These are phyloP conservation scores for Lineus longissimus DNA, from an alignment of 1,140 invertebrate genomes.

Conservation along the genomic window DNA sequence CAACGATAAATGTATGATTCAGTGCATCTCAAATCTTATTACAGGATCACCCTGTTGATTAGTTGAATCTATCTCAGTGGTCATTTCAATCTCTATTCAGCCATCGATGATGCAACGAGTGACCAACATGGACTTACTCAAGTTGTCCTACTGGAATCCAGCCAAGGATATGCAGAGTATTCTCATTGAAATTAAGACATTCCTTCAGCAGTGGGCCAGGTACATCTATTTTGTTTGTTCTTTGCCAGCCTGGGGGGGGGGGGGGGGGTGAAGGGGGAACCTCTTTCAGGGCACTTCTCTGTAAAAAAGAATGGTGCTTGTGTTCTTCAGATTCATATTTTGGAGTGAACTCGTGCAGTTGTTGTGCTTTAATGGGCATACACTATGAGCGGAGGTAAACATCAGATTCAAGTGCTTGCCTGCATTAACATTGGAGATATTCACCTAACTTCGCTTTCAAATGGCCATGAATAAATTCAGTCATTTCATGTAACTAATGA, in stretches of 20 bases:
- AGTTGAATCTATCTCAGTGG: neutral
- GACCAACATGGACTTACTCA: constrained; percentile 46
- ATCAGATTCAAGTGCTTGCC: too few relatives aligned
- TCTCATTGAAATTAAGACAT: constrained; percentile 40
- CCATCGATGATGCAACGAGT: constrained; percentile 44
- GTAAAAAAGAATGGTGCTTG: neutral
- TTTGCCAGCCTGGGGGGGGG: too few relatives aligned
- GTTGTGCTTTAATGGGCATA: too few relatives aligned
- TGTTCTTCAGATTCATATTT: neutral
- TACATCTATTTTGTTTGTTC: constrained; percentile 6
- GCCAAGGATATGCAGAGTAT: constrained; percentile 42
- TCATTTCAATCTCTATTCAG: neutral
- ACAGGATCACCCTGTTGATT: neutral
- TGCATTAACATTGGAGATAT: too few relatives aligned
- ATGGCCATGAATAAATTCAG: too few relatives aligned
- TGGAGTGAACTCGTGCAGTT: neutral
- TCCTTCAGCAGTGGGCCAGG: constrained; percentile 42
- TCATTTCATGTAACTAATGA: too few relatives aligned
- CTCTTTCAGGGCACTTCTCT: neutral
- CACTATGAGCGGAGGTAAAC: too few relatives aligned
- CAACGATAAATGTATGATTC: too few relatives aligned
- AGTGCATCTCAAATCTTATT: too few relatives aligned
- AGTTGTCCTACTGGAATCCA: constrained; percentile 46
- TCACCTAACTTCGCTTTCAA: too few relatives aligned
- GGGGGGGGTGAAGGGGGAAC: neutral